Evolutionary conservation across 2,888 invertebrate species (phyloP), one percentile per base, ranked within the genome.

Genomic region (Papilio elwesi): DNA sequence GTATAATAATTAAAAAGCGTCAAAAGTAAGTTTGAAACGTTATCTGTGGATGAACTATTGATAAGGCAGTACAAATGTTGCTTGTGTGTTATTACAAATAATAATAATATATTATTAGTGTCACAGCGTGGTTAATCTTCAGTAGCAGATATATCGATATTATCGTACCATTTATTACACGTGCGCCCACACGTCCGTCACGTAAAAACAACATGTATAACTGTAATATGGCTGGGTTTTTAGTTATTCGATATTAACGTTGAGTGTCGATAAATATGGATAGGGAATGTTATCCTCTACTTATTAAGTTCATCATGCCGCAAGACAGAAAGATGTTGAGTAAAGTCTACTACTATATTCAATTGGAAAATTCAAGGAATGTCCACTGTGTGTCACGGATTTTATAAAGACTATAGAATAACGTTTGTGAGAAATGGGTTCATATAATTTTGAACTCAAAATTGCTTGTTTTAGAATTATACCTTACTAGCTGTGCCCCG

Each of bases 1-100:
- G 79, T 78, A 76, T 80, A 80, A 77, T 78, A 79, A 78, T 75
- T 80, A 77, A 77, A 76, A 77, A 73, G 74, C 26, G 48, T 65
- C 47, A n/a, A 43, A 59, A 48, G 15, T 13, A 47, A 48, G 36
- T 53, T 6, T 16, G 10, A 11, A 15, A 26, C 59, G 49, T 51
- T 73, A 53, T 73, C 59, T 13, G 13, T 71, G 36, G 49, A 65
- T 65, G 16, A 48, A 13, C n/a, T 63, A 53, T 48, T 52, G 52
- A 62, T 63, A 70, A n/a, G 63, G 26, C 8, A 15, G 26, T 55
- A 53, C 36, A 64, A 64, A 55, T 59, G 38, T n/a, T 38, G 36
- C 26, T 6, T 12, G 57, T 26, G 9, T n/a, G 9, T n/a, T n/a
- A n/a, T n/a, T n/a, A n/a, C n/a, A n/a, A n/a, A n/a, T n/a, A n/a